phyloP scores from a whole-genome alignment of 2,888 invertebrate genomes.

The Lagria hirta region DNA sequence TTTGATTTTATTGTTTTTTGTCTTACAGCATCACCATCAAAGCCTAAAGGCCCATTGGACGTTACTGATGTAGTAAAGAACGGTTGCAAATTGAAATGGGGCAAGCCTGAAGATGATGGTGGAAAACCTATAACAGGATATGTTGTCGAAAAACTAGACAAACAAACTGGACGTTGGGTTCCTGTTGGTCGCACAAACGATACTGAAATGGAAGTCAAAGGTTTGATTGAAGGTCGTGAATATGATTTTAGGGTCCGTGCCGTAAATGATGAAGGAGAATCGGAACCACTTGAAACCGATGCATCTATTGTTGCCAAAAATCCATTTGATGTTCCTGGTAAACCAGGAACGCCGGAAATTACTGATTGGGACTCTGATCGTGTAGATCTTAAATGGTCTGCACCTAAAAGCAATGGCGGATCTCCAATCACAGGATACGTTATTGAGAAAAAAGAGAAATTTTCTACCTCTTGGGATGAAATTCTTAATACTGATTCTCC shows the following conservation, averaged over 20 bases:
- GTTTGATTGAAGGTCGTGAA: constrained; percentile 87
- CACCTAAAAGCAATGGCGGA: constrained; percentile 76
- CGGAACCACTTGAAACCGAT: constrained; percentile 92
- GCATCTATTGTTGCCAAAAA: constrained; percentile 90
- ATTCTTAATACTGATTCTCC: constrained; percentile 73
- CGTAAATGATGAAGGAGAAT: constrained; percentile 92
- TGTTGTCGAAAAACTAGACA: constrained; percentile 91
- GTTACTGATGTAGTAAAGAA: constrained; percentile 86
- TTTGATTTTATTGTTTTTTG: no score
- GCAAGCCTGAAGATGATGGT: constrained; percentile 92
- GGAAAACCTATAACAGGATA: constrained; percentile 93
- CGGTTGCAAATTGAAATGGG: constrained; percentile 89
- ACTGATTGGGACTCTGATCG: constrained; percentile 89
- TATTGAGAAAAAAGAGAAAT: constrained; percentile 86
- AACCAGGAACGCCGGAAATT: constrained; percentile 83
- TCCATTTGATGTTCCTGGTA: constrained; percentile 86
- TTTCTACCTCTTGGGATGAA: constrained; percentile 78
- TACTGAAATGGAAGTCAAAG: constrained; percentile 85
- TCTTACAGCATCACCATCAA: constrained; percentile 73
- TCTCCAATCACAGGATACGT: constrained; percentile 82
- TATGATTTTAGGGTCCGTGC: constrained; percentile 94
- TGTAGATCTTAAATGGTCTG: constrained; percentile 82
- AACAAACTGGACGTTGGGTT: constrained; percentile 88
- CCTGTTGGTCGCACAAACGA: constrained; percentile 87
- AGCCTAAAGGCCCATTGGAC: constrained; percentile 87